These are phyloP conservation scores for Ectropis grisescens DNA, from an alignment of 1,140 invertebrate species.

Conservation along the genomic window DNA sequence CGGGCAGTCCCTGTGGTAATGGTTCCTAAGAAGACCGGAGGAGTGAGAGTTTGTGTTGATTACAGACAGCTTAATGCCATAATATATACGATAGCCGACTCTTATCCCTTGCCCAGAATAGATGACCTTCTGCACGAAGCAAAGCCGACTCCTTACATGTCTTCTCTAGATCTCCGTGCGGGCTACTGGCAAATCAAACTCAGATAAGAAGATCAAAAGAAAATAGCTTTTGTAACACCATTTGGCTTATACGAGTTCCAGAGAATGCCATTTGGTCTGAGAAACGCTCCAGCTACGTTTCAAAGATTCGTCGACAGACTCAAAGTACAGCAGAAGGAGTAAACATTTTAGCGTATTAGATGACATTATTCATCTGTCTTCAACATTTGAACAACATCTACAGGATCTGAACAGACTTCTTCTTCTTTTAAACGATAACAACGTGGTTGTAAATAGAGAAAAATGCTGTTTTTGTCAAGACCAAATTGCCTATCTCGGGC, in stretches of 20 bases:
- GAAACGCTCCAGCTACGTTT: constrained; percentile 17
- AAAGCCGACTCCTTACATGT: too few species aligned
- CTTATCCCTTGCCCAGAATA: too few species aligned
- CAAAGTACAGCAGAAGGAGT: neutral
- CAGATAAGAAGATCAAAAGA: too few species aligned
- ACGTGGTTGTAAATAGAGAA: neutral
- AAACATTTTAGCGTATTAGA: constrained; percentile 3
- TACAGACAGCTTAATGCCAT: too few species aligned
- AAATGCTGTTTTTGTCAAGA: too few species aligned
- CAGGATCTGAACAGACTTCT: constrained; percentile 1
- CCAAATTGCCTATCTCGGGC: constrained; percentile 1
- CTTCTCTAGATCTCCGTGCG: too few species aligned
- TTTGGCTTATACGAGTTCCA: constrained; percentile 42
- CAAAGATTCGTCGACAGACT: constrained; percentile 13
- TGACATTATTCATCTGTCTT: constrained; percentile 1
- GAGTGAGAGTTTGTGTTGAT: too few species aligned
- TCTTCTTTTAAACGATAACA: neutral
- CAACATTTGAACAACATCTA: neutral
- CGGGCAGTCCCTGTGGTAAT: constrained; percentile 19
- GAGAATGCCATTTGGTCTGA: constrained; percentile 56
- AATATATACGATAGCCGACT: constrained; percentile 12
- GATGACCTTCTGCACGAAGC: too few species aligned
- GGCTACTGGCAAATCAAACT: too few species aligned
- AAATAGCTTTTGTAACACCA: constrained; percentile 43
- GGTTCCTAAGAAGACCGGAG: too few species aligned